Evolutionary conservation across 2,797 vertebrate genomes (phyloP), one percentile per base, ranked within the genome.

Genomic region (Falco columbarius): DNA sequence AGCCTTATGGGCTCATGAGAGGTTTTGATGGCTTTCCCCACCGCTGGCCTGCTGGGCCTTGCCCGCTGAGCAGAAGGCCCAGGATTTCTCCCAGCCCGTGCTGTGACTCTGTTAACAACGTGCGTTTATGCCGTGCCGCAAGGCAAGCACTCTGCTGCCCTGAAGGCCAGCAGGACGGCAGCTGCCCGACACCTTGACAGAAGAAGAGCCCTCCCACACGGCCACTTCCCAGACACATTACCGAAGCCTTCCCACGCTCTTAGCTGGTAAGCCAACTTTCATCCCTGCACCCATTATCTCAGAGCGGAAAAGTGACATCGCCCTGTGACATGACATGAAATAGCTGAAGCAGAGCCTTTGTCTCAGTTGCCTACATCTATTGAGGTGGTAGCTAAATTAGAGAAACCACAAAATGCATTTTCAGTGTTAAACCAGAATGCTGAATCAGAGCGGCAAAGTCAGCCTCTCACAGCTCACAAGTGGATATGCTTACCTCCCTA

Each of bases 121-220:
- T 3, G 11, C 14, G 56, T 65, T 83, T 84, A 51, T 0, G 0
- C 19, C 0, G 0, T 12, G 27, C 42, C 0, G 0, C 1, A 3
- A 79, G 58, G 51, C 42, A 74, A 85, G 32, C 0, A 3, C 38
- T 44, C 38, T 0, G 0, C 40, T 0, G 0, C 29, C 20, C 61
- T 23, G 40, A 63, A 32, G n/a, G n/a, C 40, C 54, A 34, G 55
- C 0, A 0, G n/a, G 40, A 52, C 38, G 32, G 55, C 47, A 92
- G 23, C 62, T 75, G 26, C 23, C 72, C 36, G 21, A 47, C 51
- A 44, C 34, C 7, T 2, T 3, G 44, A 34, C 24, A 55, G 59
- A 59, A 54, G 61, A 59, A 30, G 51, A 85, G 6, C 46, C 34
- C 22, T 95, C 73, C 56, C 51, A 76, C 42, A 15, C 13, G 14